Evolutionary conservation across 2,888 invertebrate genomes (phyloP), one percentile per base, ranked within the genome.

Genomic region (Cephus rjabovi): DNA sequence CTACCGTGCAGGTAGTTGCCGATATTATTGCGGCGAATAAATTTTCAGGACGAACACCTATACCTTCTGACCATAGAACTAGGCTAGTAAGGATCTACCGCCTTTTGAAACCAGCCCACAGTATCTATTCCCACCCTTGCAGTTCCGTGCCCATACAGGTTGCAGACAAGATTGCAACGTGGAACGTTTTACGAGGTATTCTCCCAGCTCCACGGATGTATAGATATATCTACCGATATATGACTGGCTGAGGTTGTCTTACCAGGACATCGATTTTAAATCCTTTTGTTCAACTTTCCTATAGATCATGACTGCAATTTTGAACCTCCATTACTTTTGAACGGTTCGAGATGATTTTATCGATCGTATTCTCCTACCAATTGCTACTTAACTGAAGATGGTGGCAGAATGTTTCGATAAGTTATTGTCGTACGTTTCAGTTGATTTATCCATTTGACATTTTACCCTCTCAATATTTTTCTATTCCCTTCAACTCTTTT

Each of bases 21-120:
- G 80, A 84, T 85, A 82, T 85, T 84, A 85, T 83, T 77, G 79
- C 77, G 75, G 74, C 81, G 85, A 85, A 85, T 85, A 85, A 85
- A 85, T 85, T 84, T 79, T 77, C 68, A 34, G 71, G 68, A 82
- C 80, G 85, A 79, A 76, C 9, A 23, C 56, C 40, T 15, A 40
- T 40, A 40, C 15, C 56, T 56, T 56, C 56, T 56, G 56, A 23
- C 56, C 56, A 56, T 56, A 56, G 56, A 56, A 56, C 56, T 23
- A 56, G 56, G 56, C 56, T 56, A 56, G 56, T 56, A 56, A 9
- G 56, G 6, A 56, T 56, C 56, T 15, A 56, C 56, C 9, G 56
- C 56, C 56, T 56, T 56, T 23, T 23, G 23, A 23, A 56, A 23
- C 56, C 23, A 23, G 0, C 56, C 2, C 9, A 56, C 23, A 23